Percentiles rank a stretch among this genome's conserved stretches.
Conservation (phyloP, 1,140 invertebrate genomes). For the Delia radicum region DNA sequence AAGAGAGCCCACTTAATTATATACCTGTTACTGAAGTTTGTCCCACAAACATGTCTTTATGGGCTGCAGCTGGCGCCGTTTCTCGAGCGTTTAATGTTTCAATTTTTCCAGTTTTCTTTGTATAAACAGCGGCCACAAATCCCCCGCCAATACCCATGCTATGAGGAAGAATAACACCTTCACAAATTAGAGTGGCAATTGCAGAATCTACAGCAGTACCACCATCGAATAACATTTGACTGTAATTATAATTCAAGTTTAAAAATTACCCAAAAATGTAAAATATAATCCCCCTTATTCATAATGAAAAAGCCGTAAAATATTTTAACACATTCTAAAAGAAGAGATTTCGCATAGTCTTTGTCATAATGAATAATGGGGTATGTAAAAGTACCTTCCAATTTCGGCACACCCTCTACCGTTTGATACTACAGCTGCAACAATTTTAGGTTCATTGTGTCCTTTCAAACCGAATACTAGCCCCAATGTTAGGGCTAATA, state of each 20-base stretch:
- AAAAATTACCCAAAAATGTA: background rate
- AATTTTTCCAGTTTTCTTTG: conserved; percentile 60
- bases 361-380: no score
- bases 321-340: conserved; percentile 56
- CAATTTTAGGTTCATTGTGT: conserved; percentile 28
- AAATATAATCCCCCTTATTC: background rate
- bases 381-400: conserved; percentile 45
- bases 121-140: conserved; percentile 80
- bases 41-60: conserved; percentile 68
- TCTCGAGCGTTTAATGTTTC: conserved; percentile 78
- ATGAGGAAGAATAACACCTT: conserved; percentile 81
- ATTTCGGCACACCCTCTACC: conserved; percentile 48
- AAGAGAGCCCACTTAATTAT: no score
- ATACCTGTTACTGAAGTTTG: conserved; percentile 43
- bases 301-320: no score
- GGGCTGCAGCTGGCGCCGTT: conserved; percentile 70
- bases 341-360: background rate
- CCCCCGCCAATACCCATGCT: conserved; percentile 90
- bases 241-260: conserved; percentile 2
- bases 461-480: conserved; percentile 42
- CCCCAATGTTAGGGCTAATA: conserved; percentile 42
- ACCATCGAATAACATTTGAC: conserved; percentile 67
- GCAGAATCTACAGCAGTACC: conserved; percentile 88
- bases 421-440: conserved; percentile 49
- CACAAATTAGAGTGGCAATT: conserved; percentile 83